These are phyloP conservation scores for Plagiodera versicolora DNA, from an alignment of 2,888 invertebrate genomes.

Conservation along the genomic window DNA sequence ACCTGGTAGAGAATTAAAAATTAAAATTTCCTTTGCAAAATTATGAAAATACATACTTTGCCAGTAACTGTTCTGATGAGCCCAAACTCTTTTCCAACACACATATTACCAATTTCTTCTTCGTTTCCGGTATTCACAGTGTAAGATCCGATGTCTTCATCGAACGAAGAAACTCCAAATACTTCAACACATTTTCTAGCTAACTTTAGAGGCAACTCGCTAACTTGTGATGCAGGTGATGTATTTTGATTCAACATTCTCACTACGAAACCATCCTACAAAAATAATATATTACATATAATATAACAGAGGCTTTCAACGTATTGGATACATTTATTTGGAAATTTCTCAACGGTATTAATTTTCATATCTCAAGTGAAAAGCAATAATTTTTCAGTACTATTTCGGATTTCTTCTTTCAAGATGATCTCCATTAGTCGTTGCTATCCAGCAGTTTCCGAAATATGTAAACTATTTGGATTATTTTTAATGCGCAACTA, in stretches of 20 bases:
- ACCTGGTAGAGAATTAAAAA: slow-evolving; percentile 59
- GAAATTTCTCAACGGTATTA: no score
- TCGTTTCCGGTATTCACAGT: slow-evolving; percentile 58
- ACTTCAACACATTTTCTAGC: slow-evolving; percentile 79
- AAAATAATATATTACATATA: not conserved
- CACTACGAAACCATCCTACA: slow-evolving; percentile 78
- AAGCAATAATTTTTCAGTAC: no score
- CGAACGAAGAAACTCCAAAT: slow-evolving; percentile 71
- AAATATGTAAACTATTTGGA: no score
- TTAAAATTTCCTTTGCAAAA: not conserved
- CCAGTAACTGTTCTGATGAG: slow-evolving; percentile 82
- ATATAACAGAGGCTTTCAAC: no score
- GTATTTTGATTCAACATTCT: slow-evolving; percentile 68
- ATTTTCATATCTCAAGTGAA: no score
- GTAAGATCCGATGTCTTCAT: slow-evolving; percentile 61
- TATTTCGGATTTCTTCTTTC: no score
- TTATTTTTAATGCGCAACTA: no score
- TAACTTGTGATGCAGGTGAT: slow-evolving; percentile 61
- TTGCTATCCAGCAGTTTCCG: no score
- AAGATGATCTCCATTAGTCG: no score
- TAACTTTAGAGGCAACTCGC: slow-evolving; percentile 73
- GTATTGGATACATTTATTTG: no score
- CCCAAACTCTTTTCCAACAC: slow-evolving; percentile 89
- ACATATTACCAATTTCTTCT: slow-evolving; percentile 77
- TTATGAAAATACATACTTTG: slow-evolving; percentile 60